Evolutionary conservation across 2,797 vertebrate genomes (phyloP), one percentile per base, ranked within the genome.

Genomic region (Centroberyx gerrardi): DNA sequence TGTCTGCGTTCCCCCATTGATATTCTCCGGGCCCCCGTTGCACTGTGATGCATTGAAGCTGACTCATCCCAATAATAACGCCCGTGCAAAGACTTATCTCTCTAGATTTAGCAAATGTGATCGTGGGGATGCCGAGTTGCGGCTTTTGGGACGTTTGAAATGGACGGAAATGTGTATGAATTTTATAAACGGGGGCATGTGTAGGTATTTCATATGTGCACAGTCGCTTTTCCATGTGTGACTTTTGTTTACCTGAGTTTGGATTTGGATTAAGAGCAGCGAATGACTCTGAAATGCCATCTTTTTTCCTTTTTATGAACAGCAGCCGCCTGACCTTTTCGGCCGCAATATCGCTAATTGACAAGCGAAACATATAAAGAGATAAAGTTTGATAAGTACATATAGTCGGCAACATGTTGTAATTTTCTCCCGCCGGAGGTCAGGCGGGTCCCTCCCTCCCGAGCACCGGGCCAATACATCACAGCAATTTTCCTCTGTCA

Each of bases 11-110:
- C 75, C 61, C 75, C 61, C 79, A 72, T 71, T 70, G 76, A 87
- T 72, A 82, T 83, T 86, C 77, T 36, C 49, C 27, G 63, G 71
- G 61, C 74, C 62, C 62, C 76, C 80, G 74, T 80, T 52, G 60
- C 63, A 27, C 46, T 18, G 56, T 66, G 69, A 87, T 86, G 83
- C 86, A 87, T 81, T 33, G 76, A 28, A 61, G 90, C 90, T 92
- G 90, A 94, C 88, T 91, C 92, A 91, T 91, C 84, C 86, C 68
- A 71, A 73, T 87, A 78, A 87, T 74, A 87, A 90, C 72, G 74
- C 82, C 74, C 22, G 62, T 44, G 46, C 75, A 76, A 67, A 86
- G 87, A 82, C 60, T 33, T 55, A 42, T 56, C 48, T 40, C 54
- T 29, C 29, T n/a, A 53, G 56, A 70, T 58, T 58, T 71, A 64